Evolutionary conservation across 1,140 invertebrate genomes (phyloP), one percentile per base, ranked within the genome.

Genomic region (Mercenaria mercenaria): DNA sequence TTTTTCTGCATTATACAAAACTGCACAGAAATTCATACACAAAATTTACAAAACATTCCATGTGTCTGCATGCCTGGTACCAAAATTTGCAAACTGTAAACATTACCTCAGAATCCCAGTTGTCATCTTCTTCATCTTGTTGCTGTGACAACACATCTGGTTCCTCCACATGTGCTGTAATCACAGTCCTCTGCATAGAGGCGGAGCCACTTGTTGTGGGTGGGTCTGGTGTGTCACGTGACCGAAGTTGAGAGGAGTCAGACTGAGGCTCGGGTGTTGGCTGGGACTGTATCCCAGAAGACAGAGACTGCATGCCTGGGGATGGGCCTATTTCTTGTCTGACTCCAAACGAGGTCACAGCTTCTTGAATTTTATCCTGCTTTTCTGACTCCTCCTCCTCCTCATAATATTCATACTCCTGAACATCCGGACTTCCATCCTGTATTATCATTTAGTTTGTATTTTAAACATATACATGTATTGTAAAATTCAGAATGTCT

Each of bases 31-130:
- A n/a, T n/a, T n/a, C n/a, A n/a, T n/a, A n/a, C n/a, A n/a, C n/a
- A n/a, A n/a, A n/a, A n/a, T n/a, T n/a, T n/a, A n/a, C n/a, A n/a
- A n/a, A n/a, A n/a, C n/a, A n/a, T n/a, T n/a, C n/a, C n/a, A n/a
- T n/a, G n/a, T n/a, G n/a, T n/a, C n/a, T n/a, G n/a, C n/a, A n/a
- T n/a, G n/a, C n/a, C n/a, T n/a, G n/a, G n/a, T n/a, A n/a, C n/a
- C n/a, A n/a, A n/a, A n/a, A n/a, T n/a, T n/a, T n/a, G 4, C 39
- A 37, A 74, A 34, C 13, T 74, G 69, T 20, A 8, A 74, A 15
- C 6, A 56, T 47, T 85, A 93, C 92, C 52, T 93, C 91, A 39
- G 92, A 93, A 76, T 93, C 92, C 92, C 92, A 93, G 64, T 47
- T 67, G 20, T 88, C 90, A 34, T 91, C 88, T 23, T 85, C 82